These are phyloP conservation scores for Marisa cornuarietis DNA, from an alignment of 1,140 invertebrate genomes.

Conservation along the genomic window DNA sequence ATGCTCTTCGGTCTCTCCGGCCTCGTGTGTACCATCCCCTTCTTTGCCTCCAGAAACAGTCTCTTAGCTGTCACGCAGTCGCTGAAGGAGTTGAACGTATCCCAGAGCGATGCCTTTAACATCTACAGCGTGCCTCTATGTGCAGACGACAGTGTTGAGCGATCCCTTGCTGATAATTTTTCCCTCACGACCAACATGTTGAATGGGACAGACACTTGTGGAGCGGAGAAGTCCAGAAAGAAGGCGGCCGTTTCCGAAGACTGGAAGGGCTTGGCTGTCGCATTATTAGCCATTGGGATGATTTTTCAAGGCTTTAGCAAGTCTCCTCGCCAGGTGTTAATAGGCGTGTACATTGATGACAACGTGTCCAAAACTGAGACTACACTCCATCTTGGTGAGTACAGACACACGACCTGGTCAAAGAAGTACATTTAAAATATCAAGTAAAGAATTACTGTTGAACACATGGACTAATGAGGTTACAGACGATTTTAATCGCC, in stretches of 20 bases:
- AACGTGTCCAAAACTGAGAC: conserved; percentile 45
- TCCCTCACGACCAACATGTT: too few species aligned
- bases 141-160: too few species aligned
- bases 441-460: too few species aligned
- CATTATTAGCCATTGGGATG: conserved; percentile 41
- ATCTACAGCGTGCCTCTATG: too few species aligned
- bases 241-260: conserved; percentile 8
- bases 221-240: not conserved
- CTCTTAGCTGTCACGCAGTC: not conserved
- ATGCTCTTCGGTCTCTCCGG: conserved; percentile 52
- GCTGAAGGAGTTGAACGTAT: too few species aligned
- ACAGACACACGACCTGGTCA: too few species aligned
- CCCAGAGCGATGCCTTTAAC: too few species aligned
- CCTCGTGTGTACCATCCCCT: conserved; percentile 53
- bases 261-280: conserved; percentile 32
- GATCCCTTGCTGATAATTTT: too few species aligned
- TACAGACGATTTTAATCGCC: too few species aligned
- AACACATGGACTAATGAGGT: too few species aligned
- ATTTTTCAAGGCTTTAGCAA: conserved; percentile 49
- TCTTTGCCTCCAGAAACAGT: conserved; percentile 34
- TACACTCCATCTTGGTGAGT: conserved; percentile 45
- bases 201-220: too few species aligned
- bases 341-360: conserved; percentile 48
- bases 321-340: conserved; percentile 40
- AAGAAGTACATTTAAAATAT: too few species aligned